Base-by-base conservation (phyloP, 1,140 invertebrate genomes). In the Neomicropteryx cornuta region DNA sequence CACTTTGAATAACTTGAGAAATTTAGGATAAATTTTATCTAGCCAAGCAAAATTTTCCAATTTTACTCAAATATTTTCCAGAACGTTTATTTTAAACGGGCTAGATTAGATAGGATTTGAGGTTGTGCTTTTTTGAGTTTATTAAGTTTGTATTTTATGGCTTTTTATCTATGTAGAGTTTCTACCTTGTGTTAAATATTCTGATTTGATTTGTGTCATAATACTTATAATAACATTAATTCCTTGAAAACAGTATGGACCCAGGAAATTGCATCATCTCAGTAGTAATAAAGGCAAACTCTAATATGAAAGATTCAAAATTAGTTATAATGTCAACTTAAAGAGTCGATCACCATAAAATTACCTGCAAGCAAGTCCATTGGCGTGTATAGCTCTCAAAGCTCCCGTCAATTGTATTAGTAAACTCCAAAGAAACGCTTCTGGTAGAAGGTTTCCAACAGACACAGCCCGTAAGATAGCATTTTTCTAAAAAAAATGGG, bases 341-440 rank as follows among this genome's bases (percentile, higher is more conserved):
- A n/a, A n/a, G n/a, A n/a, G n/a, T n/a, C n/a, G n/a, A n/a, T n/a
- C n/a, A n/a, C n/a, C n/a, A n/a, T n/a, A n/a, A n/a, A n/a, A n/a
- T 43, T 44, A 80, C 71, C 77, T 76, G 62, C 76, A 81, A 24
- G 77, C 76, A 2, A 81, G 60, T 47, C 79, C 78, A 42, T 85
- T 82, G 36, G 86, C 77, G 64, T 98, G 95, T 49, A 97, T 88
- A 32, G 85, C 79, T 28, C 94, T 71, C 30, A 98, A 66, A 3
- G 90, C 92, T n/a, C 91, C 89, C 23, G 89, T 95, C 31, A 98
- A 68, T 66, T 98, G 94, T 48, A 97, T 90, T 18, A 97, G 81
- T 44, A 96, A 92, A 43, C 84, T 87, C 94, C 95, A 98, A 41
- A 98, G 82, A 27, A 89, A 75, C 39, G 79, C 80, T 59, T 97